phyloP scores from a whole-genome alignment of 2,113 vertebrate species.

The Melozone crissalis region DNA sequence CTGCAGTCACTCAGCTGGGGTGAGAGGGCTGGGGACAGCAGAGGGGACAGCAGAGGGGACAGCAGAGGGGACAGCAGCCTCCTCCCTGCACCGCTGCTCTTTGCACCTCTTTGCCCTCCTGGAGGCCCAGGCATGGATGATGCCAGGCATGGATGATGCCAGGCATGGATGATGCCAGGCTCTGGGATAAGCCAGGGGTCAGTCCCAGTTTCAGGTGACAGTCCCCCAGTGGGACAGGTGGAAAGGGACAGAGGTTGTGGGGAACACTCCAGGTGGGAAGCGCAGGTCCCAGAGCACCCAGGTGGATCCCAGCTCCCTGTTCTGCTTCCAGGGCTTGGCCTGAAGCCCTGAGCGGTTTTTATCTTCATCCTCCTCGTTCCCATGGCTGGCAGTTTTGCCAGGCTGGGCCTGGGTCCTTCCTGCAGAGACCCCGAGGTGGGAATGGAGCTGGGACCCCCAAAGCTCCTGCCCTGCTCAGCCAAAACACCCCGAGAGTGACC shows the following conservation, averaged over 20 bases:
- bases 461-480: not conserved
- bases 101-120: not conserved
- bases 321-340: accelerated
- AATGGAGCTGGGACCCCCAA: not conserved
- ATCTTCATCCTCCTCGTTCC: not conserved
- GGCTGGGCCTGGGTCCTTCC: not conserved
- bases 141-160: too few relatives aligned
- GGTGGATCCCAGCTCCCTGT: not conserved
- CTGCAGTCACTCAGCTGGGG: not conserved
- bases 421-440: accelerated
- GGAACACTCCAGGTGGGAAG: not conserved
- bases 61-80: not conserved
- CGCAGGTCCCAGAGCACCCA: not conserved
- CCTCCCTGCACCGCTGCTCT: accelerated
- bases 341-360: not conserved
- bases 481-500: not conserved
- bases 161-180: not conserved
- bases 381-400: not conserved
- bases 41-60: not conserved
- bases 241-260: not conserved
- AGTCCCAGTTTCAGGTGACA: not conserved
- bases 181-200: not conserved
- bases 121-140: too few relatives aligned
- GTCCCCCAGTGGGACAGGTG: not conserved
- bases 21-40: not conserved